phyloP scores from a whole-genome alignment of 2,797 vertebrate species.

The Acrossocheilus wenchowensis region DNA sequence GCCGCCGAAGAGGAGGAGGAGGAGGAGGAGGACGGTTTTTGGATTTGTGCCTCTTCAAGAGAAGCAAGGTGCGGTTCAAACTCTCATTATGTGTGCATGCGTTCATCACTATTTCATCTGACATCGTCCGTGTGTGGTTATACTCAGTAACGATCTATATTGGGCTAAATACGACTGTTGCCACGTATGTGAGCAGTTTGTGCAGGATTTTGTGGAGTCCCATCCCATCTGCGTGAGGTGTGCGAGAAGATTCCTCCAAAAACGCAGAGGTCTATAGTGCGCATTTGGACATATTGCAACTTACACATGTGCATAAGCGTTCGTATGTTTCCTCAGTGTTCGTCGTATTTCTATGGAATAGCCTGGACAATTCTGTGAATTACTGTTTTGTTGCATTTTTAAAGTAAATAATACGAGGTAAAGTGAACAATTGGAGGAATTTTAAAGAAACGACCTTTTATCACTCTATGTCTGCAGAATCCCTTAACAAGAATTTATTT shows the following conservation, averaged over 20 bases:
- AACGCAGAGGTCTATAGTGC: constrained; percentile 39
- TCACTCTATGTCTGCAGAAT: background rate
- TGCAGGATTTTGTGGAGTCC: constrained; percentile 40
- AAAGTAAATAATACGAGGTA: background rate
- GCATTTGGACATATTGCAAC: constrained; percentile 12
- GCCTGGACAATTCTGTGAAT: background rate
- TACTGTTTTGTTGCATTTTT: background rate
- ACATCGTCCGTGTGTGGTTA: background rate
- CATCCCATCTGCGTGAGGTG: constrained; percentile 28
- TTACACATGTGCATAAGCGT: background rate
- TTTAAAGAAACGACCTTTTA: background rate
- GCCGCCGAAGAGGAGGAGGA: constrained; percentile 30
- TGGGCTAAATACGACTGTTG: constrained; percentile 9
- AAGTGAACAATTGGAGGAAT: background rate
- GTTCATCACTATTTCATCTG: constrained; percentile 28
- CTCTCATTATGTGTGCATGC: constrained; percentile 39
- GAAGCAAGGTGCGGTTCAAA: constrained; percentile 61
- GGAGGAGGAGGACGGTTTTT: constrained; percentile 15
- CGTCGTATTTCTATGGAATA: background rate
- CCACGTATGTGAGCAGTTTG: constrained; percentile 29
- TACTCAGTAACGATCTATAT: background rate
- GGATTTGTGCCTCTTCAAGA: constrained; percentile 49
- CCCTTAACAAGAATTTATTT: background rate
- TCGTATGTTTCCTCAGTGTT: background rate
- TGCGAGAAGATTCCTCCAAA: constrained; percentile 23